Evolutionary conservation across 2,888 invertebrate genomes (phyloP).

Genomic region (Phengaris alcon): DNA sequence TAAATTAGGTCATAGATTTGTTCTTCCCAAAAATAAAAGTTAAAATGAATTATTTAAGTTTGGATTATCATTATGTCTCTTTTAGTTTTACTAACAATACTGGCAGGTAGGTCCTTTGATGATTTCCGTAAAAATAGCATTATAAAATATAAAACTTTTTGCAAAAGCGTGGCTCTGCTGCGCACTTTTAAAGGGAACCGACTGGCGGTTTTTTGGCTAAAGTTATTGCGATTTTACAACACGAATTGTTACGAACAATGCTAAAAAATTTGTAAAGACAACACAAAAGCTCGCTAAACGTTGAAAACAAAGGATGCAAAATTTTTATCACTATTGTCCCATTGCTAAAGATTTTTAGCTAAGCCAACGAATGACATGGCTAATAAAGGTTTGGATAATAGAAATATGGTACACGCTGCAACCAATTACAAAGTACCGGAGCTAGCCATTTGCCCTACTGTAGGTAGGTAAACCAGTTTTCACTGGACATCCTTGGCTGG

Average conservation of each 20-base stretch:
- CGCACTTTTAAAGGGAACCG: constrained; percentile 17
- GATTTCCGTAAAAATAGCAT: constrained; percentile 22
- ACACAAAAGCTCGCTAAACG: not conserved
- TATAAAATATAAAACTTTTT: constrained; percentile 29
- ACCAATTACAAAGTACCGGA: constrained; percentile 63
- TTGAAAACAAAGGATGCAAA: not conserved
- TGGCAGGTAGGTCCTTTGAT: constrained; percentile 14
- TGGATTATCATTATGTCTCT: constrained; percentile 14
- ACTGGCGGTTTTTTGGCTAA: constrained; percentile 10
- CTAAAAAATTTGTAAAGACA: constrained; percentile 24
- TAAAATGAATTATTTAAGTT: not conserved
- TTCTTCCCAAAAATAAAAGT: no score
- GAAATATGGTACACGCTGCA: constrained; percentile 48
- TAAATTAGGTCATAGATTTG: no score
- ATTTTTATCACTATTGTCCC: not conserved
- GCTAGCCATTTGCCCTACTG: constrained; percentile 51
- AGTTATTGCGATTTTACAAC: constrained; percentile 23
- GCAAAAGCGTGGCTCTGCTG: constrained; percentile 4
- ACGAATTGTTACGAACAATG: constrained; percentile 20
- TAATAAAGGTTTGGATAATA: not conserved
- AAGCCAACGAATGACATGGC: not conserved
- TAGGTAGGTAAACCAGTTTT: constrained; percentile 51
- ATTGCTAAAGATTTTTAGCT: constrained; percentile 8
- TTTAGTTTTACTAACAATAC: constrained; percentile 10
- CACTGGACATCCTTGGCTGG: constrained; percentile 70